A percentile compares a stretch with the other conserved stretches of the same genome.
Evolutionary conservation across 2,113 vertebrate genomes (phyloP).

Genomic region (Trichomycterus rosablanca): DNA sequence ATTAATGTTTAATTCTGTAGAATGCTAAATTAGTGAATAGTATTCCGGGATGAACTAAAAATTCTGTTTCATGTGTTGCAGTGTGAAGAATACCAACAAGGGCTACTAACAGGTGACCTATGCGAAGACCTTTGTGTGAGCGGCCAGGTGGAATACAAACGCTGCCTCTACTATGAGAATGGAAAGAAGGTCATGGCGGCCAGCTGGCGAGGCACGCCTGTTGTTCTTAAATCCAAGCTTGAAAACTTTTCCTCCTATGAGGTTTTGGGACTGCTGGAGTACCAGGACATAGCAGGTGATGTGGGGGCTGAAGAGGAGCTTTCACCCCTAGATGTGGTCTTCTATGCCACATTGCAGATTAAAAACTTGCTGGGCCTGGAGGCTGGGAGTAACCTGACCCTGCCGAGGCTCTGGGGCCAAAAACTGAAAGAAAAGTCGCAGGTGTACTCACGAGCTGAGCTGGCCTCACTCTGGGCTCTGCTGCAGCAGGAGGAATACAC

Average conservation of each 20-base stretch:
- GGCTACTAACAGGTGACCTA: conserved; percentile 79
- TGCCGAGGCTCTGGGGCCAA: conserved; percentile 73
- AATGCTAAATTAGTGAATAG: no score
- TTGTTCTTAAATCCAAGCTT: conserved; percentile 89
- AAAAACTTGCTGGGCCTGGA: conserved; percentile 81
- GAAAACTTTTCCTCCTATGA: conserved; percentile 89
- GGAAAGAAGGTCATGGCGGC: conserved; percentile 96
- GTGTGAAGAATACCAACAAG: conserved; percentile 81
- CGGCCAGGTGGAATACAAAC: conserved; percentile 76
- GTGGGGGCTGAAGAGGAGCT: conserved; percentile 57
- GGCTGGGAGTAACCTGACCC: conserved; percentile 57
- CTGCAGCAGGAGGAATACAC: conserved; percentile 94
- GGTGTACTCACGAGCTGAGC: conserved; percentile 69
- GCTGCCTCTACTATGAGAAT: conserved; percentile 86
- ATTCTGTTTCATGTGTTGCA: no score
- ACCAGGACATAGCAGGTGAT: conserved; percentile 59
- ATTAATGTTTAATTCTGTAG: no score
- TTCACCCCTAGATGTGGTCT: conserved; percentile 78
- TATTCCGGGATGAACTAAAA: no score
- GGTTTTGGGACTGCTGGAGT: conserved; percentile 69
- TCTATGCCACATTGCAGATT: conserved; percentile 82
- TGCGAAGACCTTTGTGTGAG: conserved; percentile 87
- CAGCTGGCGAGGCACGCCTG: conserved; percentile 77
- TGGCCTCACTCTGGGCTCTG: conserved; percentile 89
- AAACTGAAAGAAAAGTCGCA: conserved; percentile 60